phyloP scores from a whole-genome alignment of 2,797 vertebrate species.

The Steatocranus sp. region DNA sequence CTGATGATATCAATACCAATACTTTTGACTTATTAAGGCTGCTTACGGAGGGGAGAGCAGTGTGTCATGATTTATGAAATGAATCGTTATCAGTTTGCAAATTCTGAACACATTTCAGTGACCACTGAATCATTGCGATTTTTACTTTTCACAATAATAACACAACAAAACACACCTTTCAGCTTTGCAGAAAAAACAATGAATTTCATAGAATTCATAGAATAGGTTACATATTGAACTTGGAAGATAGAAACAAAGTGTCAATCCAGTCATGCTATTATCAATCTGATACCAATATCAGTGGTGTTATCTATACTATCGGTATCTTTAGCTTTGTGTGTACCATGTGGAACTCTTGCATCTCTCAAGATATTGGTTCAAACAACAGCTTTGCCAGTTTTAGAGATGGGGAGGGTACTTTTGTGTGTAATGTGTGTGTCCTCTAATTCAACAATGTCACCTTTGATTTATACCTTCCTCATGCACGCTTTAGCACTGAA shows the following conservation, averaged over 20 bases:
- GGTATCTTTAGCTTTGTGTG: constrained; percentile 22
- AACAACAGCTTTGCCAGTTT: not conserved
- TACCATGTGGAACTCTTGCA: constrained; percentile 12
- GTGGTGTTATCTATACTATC: not conserved
- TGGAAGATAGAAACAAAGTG: not conserved
- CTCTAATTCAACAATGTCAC: not conserved
- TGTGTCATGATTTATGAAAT: not conserved
- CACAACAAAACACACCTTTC: not conserved
- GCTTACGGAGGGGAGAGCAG: not conserved
- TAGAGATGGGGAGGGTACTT: not conserved
- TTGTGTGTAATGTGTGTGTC: not conserved
- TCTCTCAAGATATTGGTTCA: constrained; percentile 5
- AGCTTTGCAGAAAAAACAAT: not conserved
- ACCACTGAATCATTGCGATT: not conserved
- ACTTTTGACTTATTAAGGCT: not conserved
- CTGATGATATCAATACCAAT: not conserved
- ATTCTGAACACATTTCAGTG: not conserved
- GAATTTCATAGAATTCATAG: not conserved
- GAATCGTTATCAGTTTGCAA: not conserved
- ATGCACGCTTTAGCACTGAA: not conserved
- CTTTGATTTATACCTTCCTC: not conserved
- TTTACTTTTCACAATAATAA: not conserved
- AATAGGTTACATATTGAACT: not conserved
- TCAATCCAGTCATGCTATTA: not conserved
- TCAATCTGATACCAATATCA: not conserved